phyloP scores from a whole-genome alignment of 2,888 invertebrate genomes.

The Anorthoa munda region DNA sequence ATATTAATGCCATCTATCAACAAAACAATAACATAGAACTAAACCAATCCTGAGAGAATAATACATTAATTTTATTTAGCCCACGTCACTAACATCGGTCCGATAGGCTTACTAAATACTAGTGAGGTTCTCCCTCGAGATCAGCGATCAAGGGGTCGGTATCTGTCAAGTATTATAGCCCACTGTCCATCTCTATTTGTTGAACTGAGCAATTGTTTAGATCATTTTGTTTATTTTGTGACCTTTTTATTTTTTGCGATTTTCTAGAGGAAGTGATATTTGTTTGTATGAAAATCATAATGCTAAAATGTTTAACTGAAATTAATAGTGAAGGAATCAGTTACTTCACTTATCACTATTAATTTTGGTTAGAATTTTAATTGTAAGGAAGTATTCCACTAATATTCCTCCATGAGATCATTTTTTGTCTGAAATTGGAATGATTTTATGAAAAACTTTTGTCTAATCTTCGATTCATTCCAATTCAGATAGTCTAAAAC shows the following conservation, averaged over 20 bases:
- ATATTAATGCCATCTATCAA: no score
- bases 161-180: conserved; percentile 49
- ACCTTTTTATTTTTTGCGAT: neutral
- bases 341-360: no score
- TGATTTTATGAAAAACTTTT: neutral
- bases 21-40: neutral
- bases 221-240: conserved; percentile 29
- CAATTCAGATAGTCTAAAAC: conserved; percentile 28
- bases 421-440: no score
- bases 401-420: neutral
- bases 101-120: conserved; percentile 42
- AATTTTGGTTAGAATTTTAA: no score
- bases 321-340: no score
- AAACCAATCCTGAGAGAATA: conserved; percentile 18
- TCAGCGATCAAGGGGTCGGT: conserved; percentile 34
- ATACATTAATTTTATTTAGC: conserved; percentile 30
- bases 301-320: no score
- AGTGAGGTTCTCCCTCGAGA: conserved; percentile 40
- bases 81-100: conserved; percentile 28
- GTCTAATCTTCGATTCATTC: conserved; percentile 1
- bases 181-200: conserved; percentile 50
- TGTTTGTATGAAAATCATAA: no score
- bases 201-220: conserved; percentile 40
- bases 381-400: no score
- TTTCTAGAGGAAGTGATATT: neutral